phyloP scores from a whole-genome alignment of 2,113 vertebrate genomes.

The Pheucticus melanocephalus region DNA sequence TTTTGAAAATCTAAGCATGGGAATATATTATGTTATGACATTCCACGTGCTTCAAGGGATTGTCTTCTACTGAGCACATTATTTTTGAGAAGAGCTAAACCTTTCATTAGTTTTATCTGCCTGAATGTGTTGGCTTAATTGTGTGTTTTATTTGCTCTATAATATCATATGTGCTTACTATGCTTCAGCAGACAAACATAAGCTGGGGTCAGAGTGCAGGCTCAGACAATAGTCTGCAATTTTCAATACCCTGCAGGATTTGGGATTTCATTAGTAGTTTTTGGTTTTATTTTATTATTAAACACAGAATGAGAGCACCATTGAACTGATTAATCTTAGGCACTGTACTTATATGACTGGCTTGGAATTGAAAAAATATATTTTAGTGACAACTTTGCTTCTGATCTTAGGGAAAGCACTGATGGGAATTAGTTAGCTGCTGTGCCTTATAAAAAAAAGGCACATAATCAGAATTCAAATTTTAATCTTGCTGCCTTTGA shows the following conservation, averaged over 20 bases:
- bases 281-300: not conserved
- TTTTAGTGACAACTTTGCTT: conserved; percentile 17
- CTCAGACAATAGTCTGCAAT: not conserved
- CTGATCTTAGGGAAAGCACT: conserved; percentile 5
- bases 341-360: not conserved
- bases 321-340: not conserved
- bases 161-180: not conserved
- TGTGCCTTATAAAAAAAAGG: not conserved
- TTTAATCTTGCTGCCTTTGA: conserved; percentile 19
- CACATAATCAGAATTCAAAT: conserved; percentile 26
- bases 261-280: not conserved
- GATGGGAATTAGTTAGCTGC: conserved; percentile 14
- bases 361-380: not conserved
- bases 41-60: not conserved
- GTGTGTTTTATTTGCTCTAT: not conserved
- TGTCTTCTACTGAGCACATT: not conserved
- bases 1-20: conserved; percentile 9
- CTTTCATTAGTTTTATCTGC: not conserved
- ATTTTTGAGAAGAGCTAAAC: not conserved
- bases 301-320: not conserved
- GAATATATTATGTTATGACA: not conserved
- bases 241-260: not conserved
- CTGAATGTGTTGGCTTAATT: not conserved
- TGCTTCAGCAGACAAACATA: not conserved
- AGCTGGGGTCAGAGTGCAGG: not conserved